Evolutionary conservation across 2,888 invertebrate species (phyloP).

Genomic region (Pristionchus mayeri): DNA sequence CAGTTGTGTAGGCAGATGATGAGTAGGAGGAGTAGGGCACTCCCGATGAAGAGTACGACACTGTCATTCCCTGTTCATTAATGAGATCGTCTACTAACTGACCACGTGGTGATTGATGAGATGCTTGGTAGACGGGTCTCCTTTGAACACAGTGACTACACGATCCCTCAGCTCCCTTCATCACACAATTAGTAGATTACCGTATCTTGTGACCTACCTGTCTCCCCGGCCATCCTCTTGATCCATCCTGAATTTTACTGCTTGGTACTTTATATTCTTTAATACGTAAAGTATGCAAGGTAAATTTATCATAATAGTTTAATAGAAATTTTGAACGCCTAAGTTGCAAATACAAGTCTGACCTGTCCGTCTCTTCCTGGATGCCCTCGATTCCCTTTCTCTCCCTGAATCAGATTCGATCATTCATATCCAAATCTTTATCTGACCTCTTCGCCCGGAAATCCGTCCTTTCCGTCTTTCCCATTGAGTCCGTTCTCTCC

Average conservation of each 20-base stretch:
- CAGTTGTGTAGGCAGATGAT: constrained; percentile 13
- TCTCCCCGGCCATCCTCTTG: constrained; percentile 27
- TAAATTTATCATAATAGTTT: background rate
- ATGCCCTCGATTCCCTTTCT: no score
- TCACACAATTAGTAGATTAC: background rate
- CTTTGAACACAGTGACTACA: constrained; percentile 23
- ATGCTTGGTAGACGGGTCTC: background rate
- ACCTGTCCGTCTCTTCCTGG: no score
- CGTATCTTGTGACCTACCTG: background rate
- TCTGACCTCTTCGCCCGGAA: background rate
- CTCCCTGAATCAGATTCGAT: no score
- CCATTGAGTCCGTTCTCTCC: background rate
- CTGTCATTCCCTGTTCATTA: background rate
- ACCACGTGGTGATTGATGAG: background rate
- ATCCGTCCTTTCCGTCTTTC: constrained; percentile 10
- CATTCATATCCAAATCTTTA: no score
- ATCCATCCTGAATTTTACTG: background rate
- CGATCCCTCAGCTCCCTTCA: constrained; percentile 6
- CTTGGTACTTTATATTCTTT: no score
- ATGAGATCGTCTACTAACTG: background rate
- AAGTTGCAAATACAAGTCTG: no score
- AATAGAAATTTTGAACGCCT: no score
- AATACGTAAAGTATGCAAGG: no score
- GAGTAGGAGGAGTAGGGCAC: background rate
- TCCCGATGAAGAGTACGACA: background rate